A percentile compares a stretch with the other conserved stretches of the same genome.
phyloP scores from a whole-genome alignment of 2,113 vertebrate species.

The Cyanoramphus novaezelandiae region DNA sequence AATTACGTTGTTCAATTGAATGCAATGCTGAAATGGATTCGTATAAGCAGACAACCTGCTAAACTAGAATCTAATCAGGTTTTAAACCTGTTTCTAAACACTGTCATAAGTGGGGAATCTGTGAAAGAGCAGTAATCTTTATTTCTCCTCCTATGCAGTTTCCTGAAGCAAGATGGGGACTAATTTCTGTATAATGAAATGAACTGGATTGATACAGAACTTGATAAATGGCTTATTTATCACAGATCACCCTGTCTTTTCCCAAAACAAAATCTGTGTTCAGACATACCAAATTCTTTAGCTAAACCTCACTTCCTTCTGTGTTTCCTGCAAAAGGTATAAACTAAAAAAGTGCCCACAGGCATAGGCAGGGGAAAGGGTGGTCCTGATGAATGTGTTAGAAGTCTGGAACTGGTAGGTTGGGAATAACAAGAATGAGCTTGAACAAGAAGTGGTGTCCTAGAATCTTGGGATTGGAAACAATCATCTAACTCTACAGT shows the following conservation, averaged over 20 bases:
- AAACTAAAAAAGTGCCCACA: background rate
- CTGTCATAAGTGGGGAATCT: background rate
- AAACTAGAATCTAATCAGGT: background rate
- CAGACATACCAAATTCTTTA: background rate
- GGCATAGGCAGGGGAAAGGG: background rate
- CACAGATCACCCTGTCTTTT: background rate
- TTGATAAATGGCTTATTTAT: background rate
- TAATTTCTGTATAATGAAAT: background rate
- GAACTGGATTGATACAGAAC: background rate
- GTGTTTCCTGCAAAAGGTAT: background rate
- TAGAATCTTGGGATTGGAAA: background rate
- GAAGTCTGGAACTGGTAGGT: background rate
- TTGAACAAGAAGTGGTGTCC: background rate
- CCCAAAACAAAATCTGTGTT: background rate
- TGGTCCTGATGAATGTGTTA: background rate
- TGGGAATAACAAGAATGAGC: background rate
- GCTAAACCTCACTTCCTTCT: background rate
- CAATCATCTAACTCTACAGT: background rate
- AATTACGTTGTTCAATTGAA: background rate
- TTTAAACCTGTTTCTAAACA: conserved; percentile 17
- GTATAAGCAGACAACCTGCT: background rate
- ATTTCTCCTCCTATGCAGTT: background rate
- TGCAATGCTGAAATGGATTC: background rate
- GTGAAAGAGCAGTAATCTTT: background rate
- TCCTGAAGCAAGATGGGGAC: background rate